These are phyloP conservation scores for Pyrgus malvae DNA, from an alignment of 2,888 invertebrate genomes.

Conservation along the genomic window DNA sequence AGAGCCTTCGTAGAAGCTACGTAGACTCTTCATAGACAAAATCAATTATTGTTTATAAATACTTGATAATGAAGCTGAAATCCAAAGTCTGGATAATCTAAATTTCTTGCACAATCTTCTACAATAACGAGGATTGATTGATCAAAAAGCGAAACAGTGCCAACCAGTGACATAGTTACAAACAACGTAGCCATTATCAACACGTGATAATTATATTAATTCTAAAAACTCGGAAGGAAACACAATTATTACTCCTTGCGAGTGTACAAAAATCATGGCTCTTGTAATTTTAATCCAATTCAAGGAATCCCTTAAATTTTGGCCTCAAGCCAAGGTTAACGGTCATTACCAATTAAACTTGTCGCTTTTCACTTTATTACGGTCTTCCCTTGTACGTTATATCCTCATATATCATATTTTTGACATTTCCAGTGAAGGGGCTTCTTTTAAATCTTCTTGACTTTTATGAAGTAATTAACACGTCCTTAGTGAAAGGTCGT, in stretches of 20 bases:
- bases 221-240: not conserved
- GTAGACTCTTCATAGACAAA: not conserved
- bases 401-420: constrained; percentile 16
- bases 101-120: too few species aligned
- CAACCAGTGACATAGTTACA: too few species aligned
- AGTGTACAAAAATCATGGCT: not conserved
- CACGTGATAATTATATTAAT: not conserved
- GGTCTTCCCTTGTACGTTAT: not conserved
- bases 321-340: constrained; percentile 15
- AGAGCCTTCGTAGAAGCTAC: not conserved
- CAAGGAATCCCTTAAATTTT: constrained; percentile 7
- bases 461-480: not conserved
- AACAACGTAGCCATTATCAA: too few species aligned
- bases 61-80: too few species aligned
- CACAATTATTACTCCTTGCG: too few species aligned
- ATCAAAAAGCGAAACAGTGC: too few species aligned
- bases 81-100: too few species aligned
- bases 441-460: not conserved
- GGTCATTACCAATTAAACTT: constrained; percentile 19
- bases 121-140: too few species aligned
- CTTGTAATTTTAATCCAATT: constrained; percentile 3
- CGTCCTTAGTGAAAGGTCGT: constrained; percentile 2
- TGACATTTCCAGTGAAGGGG: constrained; percentile 11
- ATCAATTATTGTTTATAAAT: too few species aligned
- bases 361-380: constrained; percentile 20